phyloP scores from a whole-genome alignment of 2,888 invertebrate genomes.

The Conops quadrifasciatus region DNA sequence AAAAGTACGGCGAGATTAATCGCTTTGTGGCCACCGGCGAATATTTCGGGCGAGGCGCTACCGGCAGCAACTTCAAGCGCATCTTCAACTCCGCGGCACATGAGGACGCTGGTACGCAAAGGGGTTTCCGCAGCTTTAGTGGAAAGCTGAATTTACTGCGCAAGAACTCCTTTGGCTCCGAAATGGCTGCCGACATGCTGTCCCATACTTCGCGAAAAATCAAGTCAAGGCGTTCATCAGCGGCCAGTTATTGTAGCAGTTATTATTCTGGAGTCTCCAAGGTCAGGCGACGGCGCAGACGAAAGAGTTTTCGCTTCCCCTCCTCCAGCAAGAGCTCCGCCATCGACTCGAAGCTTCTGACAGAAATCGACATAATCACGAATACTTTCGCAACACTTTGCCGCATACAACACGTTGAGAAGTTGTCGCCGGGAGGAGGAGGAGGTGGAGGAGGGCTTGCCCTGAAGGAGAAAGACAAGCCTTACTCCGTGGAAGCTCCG shows the following conservation, averaged over 20 bases:
- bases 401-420: constrained; percentile 56
- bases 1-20: constrained; percentile 64
- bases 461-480: constrained; percentile 41
- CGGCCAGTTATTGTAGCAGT: constrained; percentile 63
- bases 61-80: constrained; percentile 30
- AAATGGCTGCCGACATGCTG: constrained; percentile 47
- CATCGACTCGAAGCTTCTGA: constrained; percentile 67
- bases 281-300: constrained; percentile 56
- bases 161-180: constrained; percentile 49
- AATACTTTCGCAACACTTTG: constrained; percentile 68
- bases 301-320: constrained; percentile 56
- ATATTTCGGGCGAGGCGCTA: constrained; percentile 55
- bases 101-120: constrained; percentile 42
- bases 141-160: constrained; percentile 53
- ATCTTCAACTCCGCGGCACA: constrained; percentile 14
- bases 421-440: constrained; percentile 14
- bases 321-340: constrained; percentile 53
- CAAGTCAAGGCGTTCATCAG: constrained; percentile 62
- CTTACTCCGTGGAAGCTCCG: constrained; percentile 47
- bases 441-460: no score
- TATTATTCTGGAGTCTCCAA: constrained; percentile 61
- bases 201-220: constrained; percentile 55
- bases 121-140: constrained; percentile 43
- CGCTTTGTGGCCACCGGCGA: constrained; percentile 66
- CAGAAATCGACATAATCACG: constrained; percentile 70